Conservation (phyloP, 2,797 vertebrate genomes). For the Poecilia velifera region DNA sequence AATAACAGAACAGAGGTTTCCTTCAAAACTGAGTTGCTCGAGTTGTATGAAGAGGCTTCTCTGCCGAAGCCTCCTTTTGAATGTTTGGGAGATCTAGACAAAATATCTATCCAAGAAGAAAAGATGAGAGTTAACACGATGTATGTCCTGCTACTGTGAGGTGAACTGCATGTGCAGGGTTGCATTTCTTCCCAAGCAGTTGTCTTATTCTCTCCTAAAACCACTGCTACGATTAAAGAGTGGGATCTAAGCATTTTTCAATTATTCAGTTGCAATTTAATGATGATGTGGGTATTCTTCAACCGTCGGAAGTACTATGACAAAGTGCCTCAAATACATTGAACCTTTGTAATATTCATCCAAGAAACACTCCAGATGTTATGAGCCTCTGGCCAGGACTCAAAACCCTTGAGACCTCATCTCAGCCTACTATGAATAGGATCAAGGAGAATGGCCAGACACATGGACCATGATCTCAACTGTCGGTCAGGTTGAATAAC, state of each 20-base stretch:
- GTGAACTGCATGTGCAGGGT: background rate
- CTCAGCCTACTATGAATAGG: background rate
- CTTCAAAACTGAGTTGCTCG: background rate
- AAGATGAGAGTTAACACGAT: background rate
- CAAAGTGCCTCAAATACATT: background rate
- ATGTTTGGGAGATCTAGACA: background rate
- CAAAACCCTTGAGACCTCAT: background rate
- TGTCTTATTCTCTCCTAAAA: background rate
- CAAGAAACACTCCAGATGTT: background rate
- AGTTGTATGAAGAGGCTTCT: background rate
- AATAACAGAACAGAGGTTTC: background rate
- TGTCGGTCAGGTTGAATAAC: background rate
- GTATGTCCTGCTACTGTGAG: background rate
- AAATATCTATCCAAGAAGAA: background rate
- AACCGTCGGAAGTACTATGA: background rate
- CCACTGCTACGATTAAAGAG: background rate
- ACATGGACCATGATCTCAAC: background rate
- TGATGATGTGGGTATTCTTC: background rate
- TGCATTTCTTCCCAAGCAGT: background rate
- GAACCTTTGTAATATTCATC: background rate
- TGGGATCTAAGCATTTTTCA: background rate
- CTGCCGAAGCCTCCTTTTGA: background rate
- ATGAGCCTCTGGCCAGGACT: background rate
- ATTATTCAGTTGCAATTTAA: background rate
- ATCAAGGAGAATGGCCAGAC: background rate